Evolutionary conservation across 2,797 vertebrate genomes (phyloP), one percentile per base, ranked within the genome.

Genomic region (Semotilus atromaculatus): DNA sequence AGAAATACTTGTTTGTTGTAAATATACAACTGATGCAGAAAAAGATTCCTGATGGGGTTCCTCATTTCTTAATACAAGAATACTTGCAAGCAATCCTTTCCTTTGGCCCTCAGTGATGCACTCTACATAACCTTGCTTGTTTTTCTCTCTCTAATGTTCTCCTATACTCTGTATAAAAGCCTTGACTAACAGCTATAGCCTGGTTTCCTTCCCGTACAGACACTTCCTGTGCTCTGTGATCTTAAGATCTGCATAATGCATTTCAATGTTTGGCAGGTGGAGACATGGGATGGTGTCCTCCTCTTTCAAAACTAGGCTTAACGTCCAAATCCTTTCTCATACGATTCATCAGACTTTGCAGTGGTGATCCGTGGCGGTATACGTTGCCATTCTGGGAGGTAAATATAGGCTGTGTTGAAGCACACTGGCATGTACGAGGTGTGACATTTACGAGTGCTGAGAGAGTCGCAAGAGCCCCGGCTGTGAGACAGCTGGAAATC

Each of bases 401-500:
- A 82, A 89, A 87, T 85, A 88, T 81, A 73, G 85, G 81, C 89
- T 84, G 81, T 75, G 72, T 74, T 73, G 81, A 87, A 86, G 85
- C 78, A 76, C 75, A 60, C 71, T 82, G 88, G 76, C 82, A 81
- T 83, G 74, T 83, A 76, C 43, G 84, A 75, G 85, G 70, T 85
- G 82, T 88, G 90, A 91, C 89, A 90, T 90, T 91, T 91, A 85
- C 81, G 79, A 86, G 77, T 75, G 82, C 60, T 73, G 81, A 79
- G 83, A 86, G 85, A 80, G 80, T 81, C 58, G 21, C 72, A 40
- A 64, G 53, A 87, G 45, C 67, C 38, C 85, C 48, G 75, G 66
- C 80, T 82, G 87, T 26, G 75, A 71, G 71, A 79, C 86, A 82
- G 81, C 83, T 85, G 82, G 88, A 80, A 86, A 86, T 79, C 81